Percentiles rank a stretch among this genome's conserved stretches.
phyloP scores from a whole-genome alignment of 2,797 vertebrate genomes.

The Synaphobranchus kaupii region DNA sequence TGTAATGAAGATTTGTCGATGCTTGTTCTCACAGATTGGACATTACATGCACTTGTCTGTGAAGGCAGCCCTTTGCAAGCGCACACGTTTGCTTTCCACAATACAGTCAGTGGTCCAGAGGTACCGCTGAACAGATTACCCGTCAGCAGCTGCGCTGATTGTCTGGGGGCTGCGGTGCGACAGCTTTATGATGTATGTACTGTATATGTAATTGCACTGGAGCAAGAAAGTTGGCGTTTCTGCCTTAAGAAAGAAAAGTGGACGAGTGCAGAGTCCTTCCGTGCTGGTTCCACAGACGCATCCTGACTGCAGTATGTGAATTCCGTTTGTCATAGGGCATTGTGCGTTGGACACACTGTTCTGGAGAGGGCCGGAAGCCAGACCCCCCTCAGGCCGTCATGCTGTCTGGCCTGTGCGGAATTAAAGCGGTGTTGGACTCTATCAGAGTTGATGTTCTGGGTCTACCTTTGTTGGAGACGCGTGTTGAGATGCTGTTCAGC shows the following conservation, averaged over 20 bases:
- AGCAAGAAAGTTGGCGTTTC: conserved; percentile 12
- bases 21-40: conserved; percentile 43
- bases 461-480: neutral
- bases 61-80: neutral
- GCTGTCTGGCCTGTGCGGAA: neutral
- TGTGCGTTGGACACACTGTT: conserved; percentile 17
- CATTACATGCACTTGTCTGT: conserved; percentile 42
- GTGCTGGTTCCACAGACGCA: neutral
- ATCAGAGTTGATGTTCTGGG: neutral
- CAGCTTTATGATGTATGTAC: conserved; percentile 1
- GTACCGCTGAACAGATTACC: neutral
- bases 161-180: neutral
- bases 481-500: neutral
- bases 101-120: neutral
- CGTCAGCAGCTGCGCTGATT: neutral
- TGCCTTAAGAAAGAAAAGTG: conserved; percentile 1
- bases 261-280: conserved; percentile 1
- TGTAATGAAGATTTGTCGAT: conserved; percentile 35
- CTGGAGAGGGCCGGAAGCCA: neutral
- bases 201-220: neutral
- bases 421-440: conserved; percentile 16
- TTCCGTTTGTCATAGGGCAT: conserved; percentile 21
- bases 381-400: conserved; percentile 6
- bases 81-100: neutral
- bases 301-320: conserved; percentile 1